These are phyloP conservation scores for Dipodomys merriami DNA, from an alignment of 2,113 vertebrate species.

Conservation along the genomic window DNA sequence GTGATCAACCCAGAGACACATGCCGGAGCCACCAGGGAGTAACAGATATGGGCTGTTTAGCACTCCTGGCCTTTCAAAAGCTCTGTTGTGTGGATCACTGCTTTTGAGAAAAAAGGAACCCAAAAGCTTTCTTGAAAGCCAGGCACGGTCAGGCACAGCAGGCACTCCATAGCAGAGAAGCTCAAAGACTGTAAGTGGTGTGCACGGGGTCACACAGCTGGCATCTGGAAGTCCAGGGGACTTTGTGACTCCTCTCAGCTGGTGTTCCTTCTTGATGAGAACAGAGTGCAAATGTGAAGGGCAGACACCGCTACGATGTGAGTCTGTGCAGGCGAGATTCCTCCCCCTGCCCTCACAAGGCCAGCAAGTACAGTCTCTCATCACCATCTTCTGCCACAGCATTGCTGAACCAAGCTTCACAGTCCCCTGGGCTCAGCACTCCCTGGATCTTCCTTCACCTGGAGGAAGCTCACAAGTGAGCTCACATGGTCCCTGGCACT, in stretches of 20 bases:
- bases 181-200: background rate
- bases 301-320: rapidly evolving
- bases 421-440: background rate
- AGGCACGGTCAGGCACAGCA: background rate
- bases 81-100: background rate
- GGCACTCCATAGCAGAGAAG: background rate
- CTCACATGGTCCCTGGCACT: background rate
- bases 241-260: background rate
- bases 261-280: background rate
- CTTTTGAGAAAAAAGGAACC: background rate
- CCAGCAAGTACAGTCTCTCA: rapidly evolving
- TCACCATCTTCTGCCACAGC: rapidly evolving
- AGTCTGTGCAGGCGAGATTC: background rate
- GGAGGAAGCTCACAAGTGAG: background rate
- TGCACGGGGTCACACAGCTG: background rate
- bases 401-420: background rate
- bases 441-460: too few relatives aligned
- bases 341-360: background rate
- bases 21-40: background rate
- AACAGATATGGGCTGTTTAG: background rate
- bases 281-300: too few relatives aligned
- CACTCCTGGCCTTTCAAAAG: constrained; percentile 37
- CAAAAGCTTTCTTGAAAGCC: background rate
- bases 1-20: constrained; percentile 18
- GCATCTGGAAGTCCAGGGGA: background rate